Evolutionary conservation across 2,797 vertebrate genomes (phyloP).

Genomic region (Monodelphis domestica): DNA sequence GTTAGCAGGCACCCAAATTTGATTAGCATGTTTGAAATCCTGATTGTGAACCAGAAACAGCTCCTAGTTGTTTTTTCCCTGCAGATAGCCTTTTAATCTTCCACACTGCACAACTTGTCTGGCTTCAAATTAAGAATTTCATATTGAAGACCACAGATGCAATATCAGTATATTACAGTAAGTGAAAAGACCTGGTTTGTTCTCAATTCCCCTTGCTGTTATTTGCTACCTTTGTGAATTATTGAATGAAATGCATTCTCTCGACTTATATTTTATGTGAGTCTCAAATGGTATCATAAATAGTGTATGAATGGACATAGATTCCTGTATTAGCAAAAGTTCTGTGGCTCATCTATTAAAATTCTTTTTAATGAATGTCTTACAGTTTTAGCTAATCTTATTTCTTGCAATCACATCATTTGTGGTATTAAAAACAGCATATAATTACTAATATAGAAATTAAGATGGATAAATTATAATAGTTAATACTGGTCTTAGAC

Average conservation of each 20-base stretch:
- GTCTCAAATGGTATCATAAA: slow-evolving; percentile 76
- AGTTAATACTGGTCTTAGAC: slow-evolving; percentile 50
- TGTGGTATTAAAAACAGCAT: slow-evolving; percentile 62
- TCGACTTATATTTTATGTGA: slow-evolving; percentile 77
- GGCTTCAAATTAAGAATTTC: slow-evolving; percentile 68
- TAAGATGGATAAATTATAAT: slow-evolving; percentile 58
- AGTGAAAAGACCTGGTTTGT: slow-evolving; percentile 55
- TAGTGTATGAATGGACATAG: slow-evolving; percentile 60
- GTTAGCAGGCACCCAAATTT: slow-evolving; percentile 64
- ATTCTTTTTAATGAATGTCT: slow-evolving; percentile 70
- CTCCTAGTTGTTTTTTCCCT: slow-evolving; percentile 7
- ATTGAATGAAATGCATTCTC: slow-evolving; percentile 70
- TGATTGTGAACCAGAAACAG: slow-evolving; percentile 67
- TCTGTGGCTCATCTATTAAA: slow-evolving; percentile 24
- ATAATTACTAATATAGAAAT: slow-evolving; percentile 71
- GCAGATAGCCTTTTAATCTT: slow-evolving; percentile 64
- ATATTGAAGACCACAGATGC: slow-evolving; percentile 65
- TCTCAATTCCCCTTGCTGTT: slow-evolving; percentile 71
- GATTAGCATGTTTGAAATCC: slow-evolving; percentile 75
- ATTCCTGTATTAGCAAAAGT: slow-evolving; percentile 64
- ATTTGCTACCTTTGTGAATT: slow-evolving; percentile 72
- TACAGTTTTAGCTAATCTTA: slow-evolving; percentile 68
- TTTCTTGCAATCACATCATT: slow-evolving; percentile 70
- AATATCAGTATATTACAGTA: slow-evolving; percentile 68
- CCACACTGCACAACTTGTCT: slow-evolving; percentile 31